These are phyloP conservation scores for Drosophila trapezifrons DNA, from an alignment of 1,140 invertebrate genomes.

Conservation along the genomic window DNA sequence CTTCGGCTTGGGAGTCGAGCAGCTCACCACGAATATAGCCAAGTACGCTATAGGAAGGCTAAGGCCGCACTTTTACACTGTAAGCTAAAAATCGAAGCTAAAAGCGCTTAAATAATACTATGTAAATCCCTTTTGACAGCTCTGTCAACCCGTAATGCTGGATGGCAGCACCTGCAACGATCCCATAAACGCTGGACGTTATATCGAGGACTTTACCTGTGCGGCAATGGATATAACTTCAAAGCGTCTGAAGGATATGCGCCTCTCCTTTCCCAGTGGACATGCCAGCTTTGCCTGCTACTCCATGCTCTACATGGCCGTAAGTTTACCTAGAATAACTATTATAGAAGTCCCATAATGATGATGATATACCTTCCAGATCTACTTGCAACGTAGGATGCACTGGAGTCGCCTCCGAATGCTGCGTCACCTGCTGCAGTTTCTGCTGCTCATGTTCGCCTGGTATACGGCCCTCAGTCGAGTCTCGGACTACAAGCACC, in stretches of 20 bases:
- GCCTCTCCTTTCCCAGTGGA: slow-evolving; percentile 92
- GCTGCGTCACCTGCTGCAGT: slow-evolving; percentile 90
- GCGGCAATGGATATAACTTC: slow-evolving; percentile 85
- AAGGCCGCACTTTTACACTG: slow-evolving; percentile 94
- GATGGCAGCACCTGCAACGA: slow-evolving; percentile 85
- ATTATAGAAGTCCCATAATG: not conserved
- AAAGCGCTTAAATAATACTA: too few relatives aligned
- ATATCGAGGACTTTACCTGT: slow-evolving; percentile 88
- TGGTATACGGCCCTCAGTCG: slow-evolving; percentile 93
- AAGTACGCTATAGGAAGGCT: slow-evolving; percentile 96
- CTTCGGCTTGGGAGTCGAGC: slow-evolving; percentile 92
- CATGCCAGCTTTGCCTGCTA: slow-evolving; percentile 92
- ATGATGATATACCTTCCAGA: slow-evolving; percentile 85
- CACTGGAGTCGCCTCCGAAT: slow-evolving; percentile 89
- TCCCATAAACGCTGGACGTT: slow-evolving; percentile 86
- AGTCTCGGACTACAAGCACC: slow-evolving; percentile 98
- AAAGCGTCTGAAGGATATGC: slow-evolving; percentile 88
- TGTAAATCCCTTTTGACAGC: too few relatives aligned
- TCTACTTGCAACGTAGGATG: slow-evolving; percentile 92
- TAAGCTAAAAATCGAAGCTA: too few relatives aligned
- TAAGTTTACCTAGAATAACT: slow-evolving; percentile 85
- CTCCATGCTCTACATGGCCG: slow-evolving; percentile 91
- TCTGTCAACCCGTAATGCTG: slow-evolving; percentile 88
- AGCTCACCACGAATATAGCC: slow-evolving; percentile 93
- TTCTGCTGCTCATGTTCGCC: slow-evolving; percentile 89